Percentiles rank a stretch among this genome's conserved stretches.
phyloP scores from a whole-genome alignment of 23 tunicate species.

The Clavelina lepadiformis region DNA sequence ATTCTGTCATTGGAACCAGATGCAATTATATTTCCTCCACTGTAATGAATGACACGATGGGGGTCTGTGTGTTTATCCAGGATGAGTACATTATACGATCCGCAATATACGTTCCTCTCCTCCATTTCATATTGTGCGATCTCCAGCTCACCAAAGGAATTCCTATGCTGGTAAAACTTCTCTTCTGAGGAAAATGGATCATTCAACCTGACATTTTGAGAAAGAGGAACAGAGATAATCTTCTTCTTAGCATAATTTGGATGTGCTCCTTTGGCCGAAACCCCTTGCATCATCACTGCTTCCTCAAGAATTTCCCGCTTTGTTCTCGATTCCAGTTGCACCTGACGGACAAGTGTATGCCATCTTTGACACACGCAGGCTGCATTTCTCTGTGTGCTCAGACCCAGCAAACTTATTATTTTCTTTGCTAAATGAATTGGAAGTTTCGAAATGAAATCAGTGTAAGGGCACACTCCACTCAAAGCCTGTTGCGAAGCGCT shows the following conservation, averaged over 20 bases:
- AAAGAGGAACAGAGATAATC: slow-evolving; percentile 11
- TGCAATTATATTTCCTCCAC: slow-evolving; percentile 29
- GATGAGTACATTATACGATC: slow-evolving; percentile 68
- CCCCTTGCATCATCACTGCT: slow-evolving; percentile 49
- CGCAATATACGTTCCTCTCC: slow-evolving; percentile 68
- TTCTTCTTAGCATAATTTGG: slow-evolving; percentile 27
- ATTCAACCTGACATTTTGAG: too few species aligned
- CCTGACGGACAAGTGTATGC: slow-evolving; percentile 26
- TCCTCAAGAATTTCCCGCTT: slow-evolving; percentile 25
- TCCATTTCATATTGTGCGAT: slow-evolving; percentile 33
- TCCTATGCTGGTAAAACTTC: slow-evolving; percentile 1
- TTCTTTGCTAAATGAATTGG: slow-evolving; percentile 33
- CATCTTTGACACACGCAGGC: slow-evolving; percentile 7
- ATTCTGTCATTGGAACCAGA: slow-evolving; percentile 17
- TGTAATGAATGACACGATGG: slow-evolving; percentile 31
- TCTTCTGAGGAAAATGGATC: background rate
- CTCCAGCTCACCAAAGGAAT: background rate
- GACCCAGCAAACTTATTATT: slow-evolving; percentile 7
- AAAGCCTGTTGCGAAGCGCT: slow-evolving; percentile 13
- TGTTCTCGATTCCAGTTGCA: slow-evolving; percentile 11
- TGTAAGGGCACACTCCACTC: slow-evolving; percentile 5
- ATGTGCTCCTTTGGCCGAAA: slow-evolving; percentile 25
- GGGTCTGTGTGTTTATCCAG: slow-evolving; percentile 44
- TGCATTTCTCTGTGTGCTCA: slow-evolving; percentile 13
- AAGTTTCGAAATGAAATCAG: slow-evolving; percentile 15